These are phyloP conservation scores for Allolobophora icterica DNA, from an alignment of 2,888 invertebrate genomes.

Conservation along the genomic window DNA sequence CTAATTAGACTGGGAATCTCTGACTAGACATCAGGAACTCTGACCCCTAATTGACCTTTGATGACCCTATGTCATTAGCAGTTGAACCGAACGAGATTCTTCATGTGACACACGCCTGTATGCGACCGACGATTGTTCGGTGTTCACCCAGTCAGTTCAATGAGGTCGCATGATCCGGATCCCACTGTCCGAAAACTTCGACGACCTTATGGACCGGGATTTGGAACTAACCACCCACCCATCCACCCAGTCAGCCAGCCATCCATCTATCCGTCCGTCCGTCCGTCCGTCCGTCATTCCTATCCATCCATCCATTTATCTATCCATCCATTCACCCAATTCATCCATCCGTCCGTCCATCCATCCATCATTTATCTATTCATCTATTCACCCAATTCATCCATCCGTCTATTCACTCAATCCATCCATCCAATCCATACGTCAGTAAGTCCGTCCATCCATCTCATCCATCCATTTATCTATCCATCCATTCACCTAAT, in stretches of 20 bases:
- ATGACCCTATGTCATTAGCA: not conserved
- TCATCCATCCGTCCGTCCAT: not conserved
- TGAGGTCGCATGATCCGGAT: not conserved
- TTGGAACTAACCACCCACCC: not conserved
- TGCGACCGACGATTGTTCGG: not conserved
- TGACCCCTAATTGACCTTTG: not conserved
- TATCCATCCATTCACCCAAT: too few relatives aligned
- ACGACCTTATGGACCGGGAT: not conserved
- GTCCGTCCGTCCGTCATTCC: not conserved
- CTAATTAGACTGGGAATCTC: not conserved
- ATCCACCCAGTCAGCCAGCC: not conserved
- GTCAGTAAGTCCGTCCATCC: too few relatives aligned
- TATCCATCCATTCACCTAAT: too few relatives aligned
- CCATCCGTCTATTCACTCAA: not conserved
- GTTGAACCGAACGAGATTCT: not conserved
- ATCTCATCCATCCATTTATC: not conserved
- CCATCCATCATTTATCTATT: not conserved
- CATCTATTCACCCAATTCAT: too few relatives aligned
- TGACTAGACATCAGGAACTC: not conserved
- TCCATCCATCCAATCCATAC: too few relatives aligned
- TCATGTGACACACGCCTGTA: not conserved
- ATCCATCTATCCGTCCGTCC: not conserved
- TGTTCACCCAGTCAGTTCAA: too few relatives aligned
- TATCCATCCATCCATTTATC: too few relatives aligned
- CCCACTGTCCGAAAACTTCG: not conserved